Evolutionary conservation across 2,797 vertebrate species (phyloP), one percentile per base, ranked within the genome.

Genomic region (Sus cebifrons): DNA sequence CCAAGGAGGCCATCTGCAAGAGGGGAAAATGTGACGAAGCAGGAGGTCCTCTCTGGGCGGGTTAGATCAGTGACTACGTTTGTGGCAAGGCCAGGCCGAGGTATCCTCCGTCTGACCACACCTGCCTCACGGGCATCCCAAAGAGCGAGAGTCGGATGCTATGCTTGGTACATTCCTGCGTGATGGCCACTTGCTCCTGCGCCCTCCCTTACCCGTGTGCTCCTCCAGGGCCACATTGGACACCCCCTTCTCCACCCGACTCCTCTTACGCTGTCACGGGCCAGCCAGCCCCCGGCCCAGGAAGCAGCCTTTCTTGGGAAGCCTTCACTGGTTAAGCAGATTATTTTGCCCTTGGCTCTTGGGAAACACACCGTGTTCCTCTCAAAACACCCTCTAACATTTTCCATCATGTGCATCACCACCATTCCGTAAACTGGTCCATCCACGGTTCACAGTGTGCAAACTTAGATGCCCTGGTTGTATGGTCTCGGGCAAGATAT

Each of bases 11-110:
- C 18, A 17, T 5, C 14, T 62, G 83, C 36, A 36, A 49, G 54
- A 75, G 68, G 36, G 16, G 5, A 62, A 21, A 23, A 58, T 1
- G 5, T 12, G 4, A 17, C 0, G 4, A 0, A n/a, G 70, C 36
- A 5, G 77, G 32, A 15, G 58, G 21, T 32, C 18, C 64, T 60
- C 14, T 25, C 58, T 62, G 6, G n/a, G 15, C 52, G 44, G 2
- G 56, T 3, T 16, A 21, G 20, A 18, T 71, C 56, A 18, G 14
- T 2, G 62, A 52, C 40, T 9, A 12, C 21, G 15, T 4, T 11
- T 0, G 2, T 15, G 54, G 29, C 13, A 58, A 75, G 91, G 29
- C 14, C 7, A 15, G 23, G 32, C 7, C 58, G n/a, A 18, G 56
- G 7, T 78, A 87, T 88, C 84, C 6, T 79, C 40, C 81, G 7